These are phyloP conservation scores for Pionites leucogaster DNA, from an alignment of 2,113 vertebrate genomes.

Conservation along the genomic window DNA sequence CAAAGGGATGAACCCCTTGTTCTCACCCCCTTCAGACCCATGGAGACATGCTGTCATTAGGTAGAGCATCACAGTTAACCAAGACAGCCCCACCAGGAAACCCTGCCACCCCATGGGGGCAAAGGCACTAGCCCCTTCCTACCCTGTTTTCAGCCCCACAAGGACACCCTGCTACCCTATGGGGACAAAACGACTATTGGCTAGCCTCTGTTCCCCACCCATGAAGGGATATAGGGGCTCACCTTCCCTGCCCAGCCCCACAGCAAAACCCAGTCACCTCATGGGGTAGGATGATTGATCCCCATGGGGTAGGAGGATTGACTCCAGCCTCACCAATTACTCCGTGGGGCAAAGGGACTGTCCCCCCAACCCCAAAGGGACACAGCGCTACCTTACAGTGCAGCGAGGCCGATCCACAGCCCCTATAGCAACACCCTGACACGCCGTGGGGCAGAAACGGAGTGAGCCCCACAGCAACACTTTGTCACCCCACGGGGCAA, in stretches of 20 bases:
- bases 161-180: neutral
- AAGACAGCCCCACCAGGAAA: neutral
- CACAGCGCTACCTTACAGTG: neutral
- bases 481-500: neutral
- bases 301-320: rapidly evolving
- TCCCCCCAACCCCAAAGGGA: rapidly evolving
- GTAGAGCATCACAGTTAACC: neutral
- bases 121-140: neutral
- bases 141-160: neutral
- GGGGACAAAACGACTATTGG: neutral
- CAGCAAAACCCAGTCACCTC: neutral
- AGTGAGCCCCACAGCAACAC: neutral
- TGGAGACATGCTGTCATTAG: rapidly evolving
- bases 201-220: neutral
- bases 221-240: neutral
- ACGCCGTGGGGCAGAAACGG: rapidly evolving
- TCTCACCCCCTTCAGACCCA: neutral
- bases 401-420: rapidly evolving
- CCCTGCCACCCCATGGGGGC: neutral
- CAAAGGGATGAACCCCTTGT: neutral
- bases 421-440: neutral
- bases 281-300: rapidly evolving
- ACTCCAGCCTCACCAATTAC: neutral
- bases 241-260: neutral
- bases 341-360: rapidly evolving